Base-by-base conservation (phyloP, 2,113 vertebrate species). In the Psilopogon haemacephalus region DNA sequence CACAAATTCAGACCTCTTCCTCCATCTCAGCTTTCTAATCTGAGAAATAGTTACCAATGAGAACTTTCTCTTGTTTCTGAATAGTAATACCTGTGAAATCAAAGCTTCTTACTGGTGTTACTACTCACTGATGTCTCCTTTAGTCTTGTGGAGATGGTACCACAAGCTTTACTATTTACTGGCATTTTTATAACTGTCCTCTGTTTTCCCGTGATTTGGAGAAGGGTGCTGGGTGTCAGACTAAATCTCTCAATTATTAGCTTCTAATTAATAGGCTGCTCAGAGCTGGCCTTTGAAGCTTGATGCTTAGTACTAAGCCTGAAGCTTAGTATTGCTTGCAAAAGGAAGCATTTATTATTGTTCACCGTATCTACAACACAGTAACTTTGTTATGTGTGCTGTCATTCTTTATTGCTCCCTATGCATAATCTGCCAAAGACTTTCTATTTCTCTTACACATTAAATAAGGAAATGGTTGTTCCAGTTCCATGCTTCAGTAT, bases 391-490 rank as follows among this genome's bases (percentile, higher is more conserved):
- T 73, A 69, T 33, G 46, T 83, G 33, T 67, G 12, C 32, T 73
- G 89, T 68, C 27, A 64, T 86, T 90, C 37, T 71, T 80, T 74
- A 71, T 74, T 50, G 77, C 15, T 71, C 9, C 9, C n/a, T 38
- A 33, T 54, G 20, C 35, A 64, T 71, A 93, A 88, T 84, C 52
- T 90, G n/a, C 62, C 48, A 74, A 84, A 75, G 58, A 38, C 30
- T 65, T 84, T 75, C 65, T 83, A 15, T 90, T 64, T 88, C 67
- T 88, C 23, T 77, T 88, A 64, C 35, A 84, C 33, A 78, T 48
- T 56, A 91, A 95, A 86, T 67, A 93, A 86, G 40, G 76, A 76
- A 89, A 84, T 48, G 42, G 9, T 67, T 94, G 35, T 76, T 95
- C 60, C 52, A 77, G 33, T 67, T 95, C 33, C 26, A 35, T 86